Conservation (phyloP, 2,888 invertebrate species). For the Limnephilus marmoratus region DNA sequence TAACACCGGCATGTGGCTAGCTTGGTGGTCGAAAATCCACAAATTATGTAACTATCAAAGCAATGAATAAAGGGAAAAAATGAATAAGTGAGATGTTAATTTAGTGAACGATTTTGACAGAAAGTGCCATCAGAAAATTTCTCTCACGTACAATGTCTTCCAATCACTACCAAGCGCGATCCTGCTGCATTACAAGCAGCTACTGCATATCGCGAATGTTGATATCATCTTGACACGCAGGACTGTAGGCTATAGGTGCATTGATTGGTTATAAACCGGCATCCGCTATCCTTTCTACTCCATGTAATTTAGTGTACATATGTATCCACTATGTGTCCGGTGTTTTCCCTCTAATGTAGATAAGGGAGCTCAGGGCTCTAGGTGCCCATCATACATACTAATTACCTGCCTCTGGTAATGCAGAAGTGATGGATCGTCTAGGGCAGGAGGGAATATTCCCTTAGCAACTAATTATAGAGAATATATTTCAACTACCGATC, state of each 20-base stretch:
- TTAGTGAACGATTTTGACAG: too few relatives aligned
- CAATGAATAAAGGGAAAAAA: too few relatives aligned
- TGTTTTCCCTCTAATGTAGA: neutral
- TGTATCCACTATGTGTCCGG: neutral
- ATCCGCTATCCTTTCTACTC: neutral
- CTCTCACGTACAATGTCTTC: too few relatives aligned
- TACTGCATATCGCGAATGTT: neutral
- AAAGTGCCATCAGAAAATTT: too few relatives aligned
- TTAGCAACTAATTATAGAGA: neutral
- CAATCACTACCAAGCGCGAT: neutral
- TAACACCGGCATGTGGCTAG: too few relatives aligned
- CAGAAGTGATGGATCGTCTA: neutral
- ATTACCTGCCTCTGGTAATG: neutral
- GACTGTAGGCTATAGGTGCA: neutral
- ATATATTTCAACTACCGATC: too few relatives aligned
- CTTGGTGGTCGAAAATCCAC: too few relatives aligned
- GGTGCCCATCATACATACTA: neutral
- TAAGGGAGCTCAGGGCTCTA: neutral
- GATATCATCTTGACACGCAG: neutral
- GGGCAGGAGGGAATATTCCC: neutral
- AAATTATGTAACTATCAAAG: too few relatives aligned
- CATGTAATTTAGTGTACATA: neutral
- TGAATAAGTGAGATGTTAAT: too few relatives aligned
- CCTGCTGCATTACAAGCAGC: neutral
- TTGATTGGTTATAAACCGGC: neutral